Conservation (phyloP, 2,888 invertebrate species). For the Diogma glabrata region DNA sequence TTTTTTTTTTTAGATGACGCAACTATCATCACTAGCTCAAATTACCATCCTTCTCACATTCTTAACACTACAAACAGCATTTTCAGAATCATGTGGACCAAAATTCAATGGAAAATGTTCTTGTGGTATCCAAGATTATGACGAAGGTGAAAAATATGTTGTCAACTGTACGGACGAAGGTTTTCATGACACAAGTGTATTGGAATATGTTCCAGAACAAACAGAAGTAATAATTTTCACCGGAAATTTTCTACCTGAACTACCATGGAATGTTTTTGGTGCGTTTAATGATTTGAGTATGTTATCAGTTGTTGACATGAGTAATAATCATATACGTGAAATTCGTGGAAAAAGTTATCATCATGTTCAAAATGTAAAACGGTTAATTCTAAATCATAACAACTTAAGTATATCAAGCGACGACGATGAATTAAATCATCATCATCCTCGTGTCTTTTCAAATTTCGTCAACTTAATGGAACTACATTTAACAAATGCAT, state of each 20-base stretch:
- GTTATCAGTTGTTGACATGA: conserved; percentile 58
- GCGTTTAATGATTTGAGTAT: conserved; percentile 43
- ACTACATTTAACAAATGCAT: conserved; percentile 61
- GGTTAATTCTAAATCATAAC: conserved; percentile 60
- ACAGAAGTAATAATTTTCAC: conserved; percentile 60
- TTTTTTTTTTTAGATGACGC: too few species aligned
- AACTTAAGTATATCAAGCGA: conserved; percentile 47
- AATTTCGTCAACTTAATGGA: conserved; percentile 57
- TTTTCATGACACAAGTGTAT: conserved; percentile 45
- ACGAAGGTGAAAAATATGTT: conserved; percentile 41
- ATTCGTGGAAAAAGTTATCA: conserved; percentile 66
- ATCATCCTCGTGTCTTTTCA: conserved; percentile 56
- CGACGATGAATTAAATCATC: conserved; percentile 43
- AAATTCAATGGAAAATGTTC: conserved; percentile 40
- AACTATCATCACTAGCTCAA: too few species aligned
- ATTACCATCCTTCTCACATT: too few species aligned
- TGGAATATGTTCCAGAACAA: conserved; percentile 49
- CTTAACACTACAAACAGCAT: too few species aligned
- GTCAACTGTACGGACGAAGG: conserved; percentile 60
- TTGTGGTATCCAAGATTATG: conserved; percentile 44
- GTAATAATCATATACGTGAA: conserved; percentile 55
- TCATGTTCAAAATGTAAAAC: conserved; percentile 53
- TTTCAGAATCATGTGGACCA: conserved; percentile 33
- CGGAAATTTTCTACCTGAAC: conserved; percentile 50
- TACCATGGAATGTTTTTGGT: conserved; percentile 63